Base-by-base conservation (phyloP, 2,113 vertebrate species). In the Rhodinocichla rosea region DNA sequence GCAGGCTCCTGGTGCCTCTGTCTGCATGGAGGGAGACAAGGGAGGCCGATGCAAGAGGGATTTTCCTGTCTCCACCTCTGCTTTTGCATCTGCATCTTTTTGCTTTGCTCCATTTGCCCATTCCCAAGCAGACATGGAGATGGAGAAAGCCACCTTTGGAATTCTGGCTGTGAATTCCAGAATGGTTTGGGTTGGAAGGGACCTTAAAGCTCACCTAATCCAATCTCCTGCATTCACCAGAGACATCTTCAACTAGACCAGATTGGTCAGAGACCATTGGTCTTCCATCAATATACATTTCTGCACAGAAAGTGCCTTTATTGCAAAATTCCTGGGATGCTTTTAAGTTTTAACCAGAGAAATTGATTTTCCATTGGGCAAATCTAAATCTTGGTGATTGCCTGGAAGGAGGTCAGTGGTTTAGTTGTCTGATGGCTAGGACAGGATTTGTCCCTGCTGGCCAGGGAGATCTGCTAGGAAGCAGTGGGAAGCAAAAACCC, bases 241-340 rank as follows among this genome's bases (percentile, higher is more conserved):
- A 35, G 79, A 23, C 8, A 16, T 27, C 40, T 33, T 63, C 63
- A 28, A 14, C 27, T 23, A 28, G 35, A 42, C 15, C 18, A 55
- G 21, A 21, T 8, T 35, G 70, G 26, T 55, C 55, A 55, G 40
- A 55, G 49, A 32, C 11, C 0, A 0, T 7, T 4, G 2, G 3
- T 62, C 86, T 76, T 19, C 52, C 6, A 10, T 14, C 5, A 1
- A 10, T 67, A 19, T 37, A 24, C 6, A 0, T 57, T 70, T 44
- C 11, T 28, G 17, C 3, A 22, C 13, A 18, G 30, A 60, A 87
- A 44, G 22, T 39, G 6, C 23, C 33, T 39, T 68, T 24, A 33
- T 45, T 75, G 45, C 9, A 8, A 52, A 78, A 79, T 92, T 79
- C 28, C 16, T 60, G 32, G 27, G 22, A 32, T 23, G 10, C 4